Conservation (phyloP, 1,140 invertebrate species). For the Drosophila navojoa region DNA sequence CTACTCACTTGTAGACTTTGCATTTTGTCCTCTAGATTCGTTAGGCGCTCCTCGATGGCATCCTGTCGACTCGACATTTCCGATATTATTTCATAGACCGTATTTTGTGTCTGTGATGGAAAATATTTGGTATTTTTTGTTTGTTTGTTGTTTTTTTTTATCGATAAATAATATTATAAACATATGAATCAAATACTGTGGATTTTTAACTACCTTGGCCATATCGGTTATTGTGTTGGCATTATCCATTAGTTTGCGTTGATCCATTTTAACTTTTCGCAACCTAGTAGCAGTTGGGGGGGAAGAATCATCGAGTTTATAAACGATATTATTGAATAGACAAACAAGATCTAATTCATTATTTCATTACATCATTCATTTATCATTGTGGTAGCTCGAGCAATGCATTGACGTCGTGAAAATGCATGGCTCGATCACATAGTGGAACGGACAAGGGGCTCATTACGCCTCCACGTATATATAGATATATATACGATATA, state of each 20-base stretch:
- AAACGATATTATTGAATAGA: constrained; percentile 45
- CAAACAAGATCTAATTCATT: too few relatives aligned
- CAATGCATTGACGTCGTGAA: too few relatives aligned
- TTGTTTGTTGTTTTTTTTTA: constrained; percentile 1
- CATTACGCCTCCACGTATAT: too few relatives aligned
- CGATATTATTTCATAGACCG: constrained; percentile 97
- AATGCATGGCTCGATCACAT: too few relatives aligned
- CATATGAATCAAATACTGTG: not conserved
- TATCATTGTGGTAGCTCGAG: too few relatives aligned
- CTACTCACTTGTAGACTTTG: constrained; percentile 87
- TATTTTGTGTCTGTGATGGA: constrained; percentile 94
- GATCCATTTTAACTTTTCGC: constrained; percentile 99
- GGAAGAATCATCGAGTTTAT: constrained; percentile 65
- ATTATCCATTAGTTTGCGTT: constrained; percentile 99
- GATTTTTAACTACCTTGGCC: constrained; percentile 94
- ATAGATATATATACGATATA: too few relatives aligned
- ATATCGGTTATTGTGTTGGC: constrained; percentile 99
- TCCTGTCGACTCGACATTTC: constrained; percentile 97
- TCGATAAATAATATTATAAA: not conserved
- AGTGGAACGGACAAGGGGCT: too few relatives aligned
- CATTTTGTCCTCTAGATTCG: constrained; percentile 94
- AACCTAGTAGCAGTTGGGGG: constrained; percentile 87
- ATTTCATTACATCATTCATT: too few relatives aligned
- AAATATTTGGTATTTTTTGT: not conserved
- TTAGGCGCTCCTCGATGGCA: constrained; percentile 93